Percentiles rank a stretch among this genome's conserved stretches.
Conservation (phyloP, 2,888 invertebrate genomes). For the Spisula solida region DNA sequence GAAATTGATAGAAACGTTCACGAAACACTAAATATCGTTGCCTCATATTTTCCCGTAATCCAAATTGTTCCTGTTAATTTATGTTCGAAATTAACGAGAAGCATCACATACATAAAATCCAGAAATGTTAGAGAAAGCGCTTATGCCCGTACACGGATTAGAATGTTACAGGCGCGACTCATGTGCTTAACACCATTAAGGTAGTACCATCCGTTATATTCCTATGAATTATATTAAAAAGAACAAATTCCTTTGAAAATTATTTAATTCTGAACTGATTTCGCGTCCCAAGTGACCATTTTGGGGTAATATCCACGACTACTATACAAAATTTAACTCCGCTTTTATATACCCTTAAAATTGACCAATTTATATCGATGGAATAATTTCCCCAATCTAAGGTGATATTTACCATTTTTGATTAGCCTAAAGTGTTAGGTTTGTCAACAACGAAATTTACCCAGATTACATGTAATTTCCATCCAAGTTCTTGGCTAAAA, state of each 20-base stretch:
- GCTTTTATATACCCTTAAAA: conserved; percentile 81
- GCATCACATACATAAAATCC: neutral
- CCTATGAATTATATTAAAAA: neutral
- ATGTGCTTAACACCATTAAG: neutral
- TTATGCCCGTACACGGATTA: neutral
- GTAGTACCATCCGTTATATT: neutral
- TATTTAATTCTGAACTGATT: neutral
- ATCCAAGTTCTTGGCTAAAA: conserved; percentile 78
- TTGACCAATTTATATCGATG: conserved; percentile 82
- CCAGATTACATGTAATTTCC: conserved; percentile 83
- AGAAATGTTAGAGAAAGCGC: neutral
- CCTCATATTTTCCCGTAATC: neutral
- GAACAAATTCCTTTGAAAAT: neutral
- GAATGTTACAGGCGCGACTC: neutral
- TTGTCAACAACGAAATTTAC: conserved; percentile 82
- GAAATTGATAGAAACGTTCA: neutral
- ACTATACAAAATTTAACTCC: conserved; percentile 58
- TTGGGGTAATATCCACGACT: conserved; percentile 44
- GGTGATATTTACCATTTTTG: conserved; percentile 80
- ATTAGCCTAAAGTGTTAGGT: conserved; percentile 83
- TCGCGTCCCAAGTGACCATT: conserved; percentile 54
- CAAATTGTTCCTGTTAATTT: neutral
- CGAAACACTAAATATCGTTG: neutral
- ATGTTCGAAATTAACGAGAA: neutral
- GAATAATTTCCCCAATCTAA: conserved; percentile 80